phyloP scores from a whole-genome alignment of 1,140 invertebrate species.

The Aphaenogaster ashmeadi region DNA sequence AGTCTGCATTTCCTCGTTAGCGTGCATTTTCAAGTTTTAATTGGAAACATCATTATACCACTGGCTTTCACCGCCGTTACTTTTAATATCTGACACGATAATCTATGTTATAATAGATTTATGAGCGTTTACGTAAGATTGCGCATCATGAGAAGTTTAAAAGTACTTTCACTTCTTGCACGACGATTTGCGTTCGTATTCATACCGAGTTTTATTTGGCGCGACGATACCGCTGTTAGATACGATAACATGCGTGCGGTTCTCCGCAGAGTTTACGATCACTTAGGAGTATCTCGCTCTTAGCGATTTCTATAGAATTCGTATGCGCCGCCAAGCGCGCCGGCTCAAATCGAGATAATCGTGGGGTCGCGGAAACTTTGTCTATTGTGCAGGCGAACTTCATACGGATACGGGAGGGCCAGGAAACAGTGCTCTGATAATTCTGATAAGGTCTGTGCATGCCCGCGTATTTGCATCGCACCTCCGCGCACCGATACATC shows the following conservation, averaged over 20 bases:
- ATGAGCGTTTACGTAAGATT: slow-evolving; percentile 6
- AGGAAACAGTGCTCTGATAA: slow-evolving; percentile 72
- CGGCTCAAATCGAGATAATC: slow-evolving; percentile 71
- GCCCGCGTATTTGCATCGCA: slow-evolving; percentile 43
- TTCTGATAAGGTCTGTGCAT: slow-evolving; percentile 72
- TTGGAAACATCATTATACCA: slow-evolving; percentile 46
- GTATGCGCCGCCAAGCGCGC: slow-evolving; percentile 43
- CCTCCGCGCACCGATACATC: slow-evolving; percentile 46
- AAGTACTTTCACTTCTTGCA: not conserved
- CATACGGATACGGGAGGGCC: slow-evolving; percentile 47
- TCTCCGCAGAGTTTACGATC: slow-evolving; percentile 33
- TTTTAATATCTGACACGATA: not conserved
- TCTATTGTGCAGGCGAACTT: slow-evolving; percentile 73
- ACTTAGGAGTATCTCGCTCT: slow-evolving; percentile 42
- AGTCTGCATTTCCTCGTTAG: slow-evolving; percentile 48
- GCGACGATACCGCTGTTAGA: not conserved
- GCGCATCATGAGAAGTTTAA: not conserved
- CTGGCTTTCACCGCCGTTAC: not conserved
- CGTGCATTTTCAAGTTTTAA: slow-evolving; percentile 57
- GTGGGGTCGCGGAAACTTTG: slow-evolving; percentile 72
- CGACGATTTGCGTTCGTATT: not conserved
- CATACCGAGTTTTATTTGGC: not conserved
- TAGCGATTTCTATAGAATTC: slow-evolving; percentile 53
- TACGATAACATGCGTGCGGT: slow-evolving; percentile 28
- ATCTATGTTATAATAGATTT: not conserved